These are phyloP conservation scores for Tragelaphus strepsiceros DNA, from an alignment of 2,113 vertebrate genomes.

Conservation along the genomic window DNA sequence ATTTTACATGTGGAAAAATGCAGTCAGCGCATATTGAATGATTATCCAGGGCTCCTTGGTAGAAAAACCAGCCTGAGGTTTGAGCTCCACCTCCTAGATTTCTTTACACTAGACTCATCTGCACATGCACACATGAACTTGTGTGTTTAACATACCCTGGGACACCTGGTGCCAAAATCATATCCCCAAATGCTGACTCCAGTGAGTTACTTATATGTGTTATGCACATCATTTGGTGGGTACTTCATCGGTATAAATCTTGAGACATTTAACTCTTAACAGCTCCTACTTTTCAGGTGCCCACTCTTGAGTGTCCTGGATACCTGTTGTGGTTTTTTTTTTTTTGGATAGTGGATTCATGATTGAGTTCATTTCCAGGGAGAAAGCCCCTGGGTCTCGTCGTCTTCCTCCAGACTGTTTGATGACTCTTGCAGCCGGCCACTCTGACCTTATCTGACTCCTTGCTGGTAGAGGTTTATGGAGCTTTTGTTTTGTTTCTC, in stretches of 20 bases:
- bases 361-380: neutral
- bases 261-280: neutral
- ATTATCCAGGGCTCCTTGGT: neutral
- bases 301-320: neutral
- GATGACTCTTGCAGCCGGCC: neutral
- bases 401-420: neutral
- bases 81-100: neutral
- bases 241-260: neutral
- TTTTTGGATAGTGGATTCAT: neutral
- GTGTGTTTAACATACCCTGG: neutral
- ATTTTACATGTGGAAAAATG: neutral
- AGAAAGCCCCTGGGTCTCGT: neutral
- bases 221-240: neutral
- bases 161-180: neutral
- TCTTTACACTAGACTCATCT: neutral
- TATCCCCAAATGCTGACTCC: neutral
- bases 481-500: conserved; percentile 28
- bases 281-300: neutral
- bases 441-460: neutral
- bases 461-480: neutral
- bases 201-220: neutral
- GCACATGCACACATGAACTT: no score
- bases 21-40: neutral
- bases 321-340: neutral
- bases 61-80: neutral